Percentiles rank a stretch among this genome's conserved stretches.
phyloP scores from a whole-genome alignment of 1,140 invertebrate genomes.

The Bombus fervidus region DNA sequence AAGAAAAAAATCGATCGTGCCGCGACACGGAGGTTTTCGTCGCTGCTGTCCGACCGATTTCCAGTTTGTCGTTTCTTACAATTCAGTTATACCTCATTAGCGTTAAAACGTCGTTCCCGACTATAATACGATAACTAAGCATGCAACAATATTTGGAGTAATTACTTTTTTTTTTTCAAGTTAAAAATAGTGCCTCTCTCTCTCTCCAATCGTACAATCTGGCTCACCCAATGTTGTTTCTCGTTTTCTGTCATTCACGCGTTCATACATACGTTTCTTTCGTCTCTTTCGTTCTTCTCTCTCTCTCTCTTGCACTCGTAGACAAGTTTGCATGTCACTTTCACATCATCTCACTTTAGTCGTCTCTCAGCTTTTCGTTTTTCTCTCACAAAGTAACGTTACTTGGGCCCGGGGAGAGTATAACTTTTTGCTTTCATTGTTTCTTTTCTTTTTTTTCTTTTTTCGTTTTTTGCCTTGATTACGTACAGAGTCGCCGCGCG shows the following conservation, averaged over 20 bases:
- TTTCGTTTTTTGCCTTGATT: conserved; percentile 42
- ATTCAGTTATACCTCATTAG: conserved; percentile 25
- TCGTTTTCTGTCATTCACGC: not conserved
- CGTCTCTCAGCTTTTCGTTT: conserved; percentile 54
- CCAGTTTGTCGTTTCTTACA: conserved; percentile 10
- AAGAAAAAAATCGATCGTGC: conserved; percentile 25
- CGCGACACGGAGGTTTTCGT: not conserved
- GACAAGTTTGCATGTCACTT: conserved; percentile 26
- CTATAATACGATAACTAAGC: conserved; percentile 79
- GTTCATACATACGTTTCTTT: not conserved
- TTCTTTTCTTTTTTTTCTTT: conserved; percentile 33
- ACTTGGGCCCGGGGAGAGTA: conserved; percentile 81
- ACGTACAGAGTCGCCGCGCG: conserved; percentile 73
- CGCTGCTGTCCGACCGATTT: conserved; percentile 11
- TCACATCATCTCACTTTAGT: conserved; percentile 49
- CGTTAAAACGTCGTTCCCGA: conserved; percentile 47
- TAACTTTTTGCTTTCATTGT: conserved; percentile 67
- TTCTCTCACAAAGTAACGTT: conserved; percentile 76
- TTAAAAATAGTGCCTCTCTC: conserved; percentile 77
- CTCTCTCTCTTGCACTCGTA: not conserved
- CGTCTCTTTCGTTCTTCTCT: not conserved
- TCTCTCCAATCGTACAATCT: not conserved
- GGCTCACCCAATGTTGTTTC: not conserved
- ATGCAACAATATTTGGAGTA: conserved; percentile 80
- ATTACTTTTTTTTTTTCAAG: conserved; percentile 63